Conservation (phyloP, 2,797 vertebrate genomes). For the Sebastes vulpes region DNA sequence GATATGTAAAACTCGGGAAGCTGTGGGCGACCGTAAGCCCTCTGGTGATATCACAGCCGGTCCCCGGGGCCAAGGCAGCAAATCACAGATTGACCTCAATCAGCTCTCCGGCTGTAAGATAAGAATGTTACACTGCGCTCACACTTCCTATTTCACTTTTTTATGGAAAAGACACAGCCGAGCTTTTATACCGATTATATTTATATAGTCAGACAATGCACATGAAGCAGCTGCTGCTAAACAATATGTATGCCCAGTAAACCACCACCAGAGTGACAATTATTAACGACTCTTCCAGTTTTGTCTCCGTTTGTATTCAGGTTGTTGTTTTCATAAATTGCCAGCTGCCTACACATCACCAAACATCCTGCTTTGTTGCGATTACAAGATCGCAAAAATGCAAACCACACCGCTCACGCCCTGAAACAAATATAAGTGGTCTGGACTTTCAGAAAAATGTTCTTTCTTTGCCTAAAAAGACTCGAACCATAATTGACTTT, state of each 20-base stretch:
- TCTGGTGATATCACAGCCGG: conserved; percentile 58
- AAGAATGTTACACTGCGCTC: conserved; percentile 33
- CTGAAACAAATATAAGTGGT: conserved; percentile 5
- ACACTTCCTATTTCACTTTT: conserved; percentile 34
- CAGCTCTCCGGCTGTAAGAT: conserved; percentile 58
- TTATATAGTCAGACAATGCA: background rate
- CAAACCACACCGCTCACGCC: background rate
- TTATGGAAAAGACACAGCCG: conserved; percentile 9
- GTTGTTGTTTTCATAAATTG: conserved; percentile 24
- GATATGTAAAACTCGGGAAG: conserved; percentile 47
- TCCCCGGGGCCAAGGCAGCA: conserved; percentile 57
- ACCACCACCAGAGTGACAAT: background rate
- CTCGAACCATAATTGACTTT: background rate
- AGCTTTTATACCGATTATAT: background rate
- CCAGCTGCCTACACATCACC: background rate
- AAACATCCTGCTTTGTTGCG: background rate
- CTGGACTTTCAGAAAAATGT: background rate
- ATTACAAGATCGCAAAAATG: conserved; percentile 6
- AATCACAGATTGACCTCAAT: conserved; percentile 84
- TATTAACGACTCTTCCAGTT: background rate
- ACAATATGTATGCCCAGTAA: background rate
- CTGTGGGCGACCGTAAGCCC: conserved; percentile 51
- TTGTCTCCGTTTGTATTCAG: conserved; percentile 2
- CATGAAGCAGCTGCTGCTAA: background rate
- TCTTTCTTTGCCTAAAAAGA: background rate